phyloP scores from a whole-genome alignment of 2,888 invertebrate species.

The Pandemis cinnamomeana region DNA sequence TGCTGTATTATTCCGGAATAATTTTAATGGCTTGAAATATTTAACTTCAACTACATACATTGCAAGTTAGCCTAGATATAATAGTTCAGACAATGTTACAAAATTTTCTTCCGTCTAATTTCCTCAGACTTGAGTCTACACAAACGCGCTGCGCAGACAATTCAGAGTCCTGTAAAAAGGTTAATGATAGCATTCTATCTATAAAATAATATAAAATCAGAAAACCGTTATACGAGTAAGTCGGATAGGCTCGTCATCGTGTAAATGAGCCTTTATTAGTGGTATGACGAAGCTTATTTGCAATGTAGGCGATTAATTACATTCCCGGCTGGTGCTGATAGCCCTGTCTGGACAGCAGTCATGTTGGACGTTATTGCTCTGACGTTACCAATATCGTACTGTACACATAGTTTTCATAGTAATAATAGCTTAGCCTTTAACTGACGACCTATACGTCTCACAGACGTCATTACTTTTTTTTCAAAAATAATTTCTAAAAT shows the following conservation, averaged over 20 bases:
- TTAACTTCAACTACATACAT: too few species aligned
- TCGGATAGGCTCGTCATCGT: constrained; percentile 17
- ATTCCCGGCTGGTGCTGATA: constrained; percentile 38
- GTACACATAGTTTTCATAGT: neutral
- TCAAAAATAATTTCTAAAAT: too few species aligned
- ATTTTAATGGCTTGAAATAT: too few species aligned
- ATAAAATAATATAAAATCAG: neutral
- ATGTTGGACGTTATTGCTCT: constrained; percentile 26
- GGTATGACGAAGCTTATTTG: constrained; percentile 32
- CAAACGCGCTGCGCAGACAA: too few species aligned
- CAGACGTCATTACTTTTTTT: too few species aligned
- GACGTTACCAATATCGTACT: neutral
- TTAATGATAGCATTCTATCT: neutral
- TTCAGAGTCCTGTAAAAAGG: neutral
- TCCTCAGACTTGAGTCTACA: too few species aligned
- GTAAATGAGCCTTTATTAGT: constrained; percentile 30
- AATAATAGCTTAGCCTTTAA: too few species aligned
- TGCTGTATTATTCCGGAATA: too few species aligned
- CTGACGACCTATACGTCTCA: too few species aligned
- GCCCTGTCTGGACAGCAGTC: constrained; percentile 17
- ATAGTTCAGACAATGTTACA: too few species aligned
- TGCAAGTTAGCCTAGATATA: too few species aligned
- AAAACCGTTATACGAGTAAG: neutral
- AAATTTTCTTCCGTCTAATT: too few species aligned
- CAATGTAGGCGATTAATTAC: constrained; percentile 37